Evolutionary conservation across 1,140 invertebrate genomes (phyloP), one percentile per base, ranked within the genome.

Genomic region (Anastrepha obliqua): DNA sequence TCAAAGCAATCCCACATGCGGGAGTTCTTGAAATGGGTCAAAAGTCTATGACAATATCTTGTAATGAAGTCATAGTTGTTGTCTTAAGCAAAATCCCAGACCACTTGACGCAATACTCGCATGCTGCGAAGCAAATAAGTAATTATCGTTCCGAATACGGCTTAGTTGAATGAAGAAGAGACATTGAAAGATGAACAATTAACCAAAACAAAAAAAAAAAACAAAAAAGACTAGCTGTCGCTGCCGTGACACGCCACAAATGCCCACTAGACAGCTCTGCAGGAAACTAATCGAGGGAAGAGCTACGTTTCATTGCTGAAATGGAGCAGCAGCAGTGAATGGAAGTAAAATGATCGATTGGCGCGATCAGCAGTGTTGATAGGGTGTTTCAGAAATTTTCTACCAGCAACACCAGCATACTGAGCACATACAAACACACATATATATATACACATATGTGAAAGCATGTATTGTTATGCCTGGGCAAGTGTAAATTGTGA

Each of bases 1-100:
- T 51, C 70, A 81, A 87, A 87, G 44, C 17, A 70, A 74, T 65
- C 86, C 58, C 81, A 78, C 78, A 20, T 88, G 81, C 65, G 42
- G 70, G 81, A 64, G 91, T 92, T 88, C 90, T 89, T 89, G 89
- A 93, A 93, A 92, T 93, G 89, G 92, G 92, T 92, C 92, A 93
- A 93, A 93, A 93, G 92, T 91, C 90, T 92, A 88, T 90, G 89
- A 89, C 91, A 90, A 85, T 65, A 86, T 88, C 29, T 55, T 58
- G 11, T 58, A 59, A 29, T 47, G 44, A 74, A 39, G 6, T 3
- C 15, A 62, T n/a, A 17, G 9, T 15, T 62, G 60, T 62, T 6
- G 51, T 81, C 20, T 11, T 7, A 51, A 29, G 44, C 15, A 81
- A 20, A 81, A 44, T 81, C 74, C 74, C 74, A 81, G 74, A 81